Percentiles rank a stretch among this genome's conserved stretches.
Evolutionary conservation across 1,140 invertebrate genomes (phyloP).

Genomic region (Oscheius sp.): DNA sequence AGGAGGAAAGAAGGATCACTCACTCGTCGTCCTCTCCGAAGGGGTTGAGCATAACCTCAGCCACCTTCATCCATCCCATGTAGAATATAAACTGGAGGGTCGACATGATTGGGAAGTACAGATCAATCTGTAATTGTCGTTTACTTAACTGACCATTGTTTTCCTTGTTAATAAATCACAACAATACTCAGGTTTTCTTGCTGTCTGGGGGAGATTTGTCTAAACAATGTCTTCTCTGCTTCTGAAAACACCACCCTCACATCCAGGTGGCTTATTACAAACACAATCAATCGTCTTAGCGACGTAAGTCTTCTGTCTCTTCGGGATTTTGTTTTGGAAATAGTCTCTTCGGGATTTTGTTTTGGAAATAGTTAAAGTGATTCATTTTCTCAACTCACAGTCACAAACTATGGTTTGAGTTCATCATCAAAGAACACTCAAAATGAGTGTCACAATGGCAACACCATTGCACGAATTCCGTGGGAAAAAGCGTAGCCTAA

Average conservation of each 20-base stretch:
- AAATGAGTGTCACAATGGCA: too few species aligned
- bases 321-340: too few species aligned
- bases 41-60: slow-evolving; percentile 46
- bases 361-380: too few species aligned
- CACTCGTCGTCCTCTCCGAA: slow-evolving; percentile 50
- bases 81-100: slow-evolving; percentile 50
- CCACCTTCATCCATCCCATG: slow-evolving; percentile 53
- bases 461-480: too few species aligned
- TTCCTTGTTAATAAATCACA: neutral
- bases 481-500: too few species aligned
- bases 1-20: slow-evolving; percentile 12
- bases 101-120: slow-evolving; percentile 40
- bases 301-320: too few species aligned
- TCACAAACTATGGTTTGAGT: too few species aligned
- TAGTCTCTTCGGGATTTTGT: too few species aligned
- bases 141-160: neutral
- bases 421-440: too few species aligned
- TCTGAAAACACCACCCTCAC: neutral
- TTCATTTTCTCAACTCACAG: too few species aligned
- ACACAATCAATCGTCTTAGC: too few species aligned
- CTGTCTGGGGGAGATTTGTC: neutral
- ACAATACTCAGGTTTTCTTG: neutral
- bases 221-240: neutral
- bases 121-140: slow-evolving; percentile 34
- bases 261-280: too few species aligned